Evolutionary conservation across 2,797 vertebrate species (phyloP), one percentile per base, ranked within the genome.

Genomic region (Spinibarbus caldwelli): DNA sequence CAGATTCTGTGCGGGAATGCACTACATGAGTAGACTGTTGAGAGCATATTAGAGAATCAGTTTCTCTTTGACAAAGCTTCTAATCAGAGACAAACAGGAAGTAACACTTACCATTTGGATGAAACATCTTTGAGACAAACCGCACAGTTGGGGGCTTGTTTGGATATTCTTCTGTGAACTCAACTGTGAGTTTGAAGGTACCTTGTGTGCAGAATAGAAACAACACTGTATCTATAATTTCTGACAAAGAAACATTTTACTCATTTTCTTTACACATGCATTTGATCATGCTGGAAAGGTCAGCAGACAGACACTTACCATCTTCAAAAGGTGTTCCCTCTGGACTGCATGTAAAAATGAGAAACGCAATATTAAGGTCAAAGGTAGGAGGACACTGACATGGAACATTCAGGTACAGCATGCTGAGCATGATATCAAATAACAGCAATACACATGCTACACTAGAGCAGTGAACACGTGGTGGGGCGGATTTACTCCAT

Each of bases 81-180:
- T 36, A 80, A 29, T 68, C 1, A 45, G 21, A 66, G 15, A 78
- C 12, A 45, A 71, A 31, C 26, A 54, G 49, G 8, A 36, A 57
- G 73, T 14, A 10, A 26, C 23, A 93, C 95, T 89, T 95, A 97
- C 98, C 98, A 93, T 99, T 99, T 88, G 98, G 98, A 95, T 99
- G 98, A 95, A 99, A 99, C 98, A 99, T 99, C 95, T 99, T 99
- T 88, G 98, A 99, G 88, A 99, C 96, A 96, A 99, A 99, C 95
- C 98, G 96, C 94, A 99, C 98, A 88, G 98, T 99, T 38, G 98
- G 98, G 76, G 98, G 98, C 92, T 99, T 99, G 94, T 99, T 99
- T 0, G 98, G 98, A 90, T 99, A 99, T 95, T 99, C 98, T 94
- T 99, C 98, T 93, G 98, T 99, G 90, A 99, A 99, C 95, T 99